Base-by-base conservation (phyloP, 1,140 invertebrate species). In the Caenorhabditis brenneri region DNA sequence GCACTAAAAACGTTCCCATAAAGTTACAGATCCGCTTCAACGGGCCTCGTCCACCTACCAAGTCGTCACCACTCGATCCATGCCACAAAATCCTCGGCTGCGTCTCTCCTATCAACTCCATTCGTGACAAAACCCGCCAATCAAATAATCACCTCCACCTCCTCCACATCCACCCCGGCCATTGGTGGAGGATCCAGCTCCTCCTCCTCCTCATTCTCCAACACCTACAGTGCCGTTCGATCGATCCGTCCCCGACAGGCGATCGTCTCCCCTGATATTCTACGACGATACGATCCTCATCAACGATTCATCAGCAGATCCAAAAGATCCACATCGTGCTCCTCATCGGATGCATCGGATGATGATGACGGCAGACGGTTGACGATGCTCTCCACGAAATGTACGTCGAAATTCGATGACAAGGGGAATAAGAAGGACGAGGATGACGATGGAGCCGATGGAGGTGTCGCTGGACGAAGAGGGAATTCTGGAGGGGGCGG, bases 221-320 rank as follows among this genome's bases (percentile, higher is more conserved):
- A 80, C 53, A 49, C 79, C 36, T 88, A 80, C 58, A 87, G 86
- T 65, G 46, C 86, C 15, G 84, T 87, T 2, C 55, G 87, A 22
- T 81, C 86, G n/a, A 87, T 88, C 36, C 82, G 88, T 22, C 79
- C 85, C 10, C 78, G 84, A 12, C 87, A 88, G 27, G 87, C 87
- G 5, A 78, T 89, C 24, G 85, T 88, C 10, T 89, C 87, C 5
- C 88, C 88, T 0, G 88, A 88, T 79, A 69, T 88, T 39, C 33
- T 49, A 7, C 42, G 88, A 27, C 82, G 81, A 19, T 87, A 89
- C 49, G 78, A 84, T 36, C 88, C 88, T 12, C 82, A 86, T 31
- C 85, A 83, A 22, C n/a, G 86, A 27, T 58, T 88, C 16, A 53
- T 87, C 19, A 31, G 48, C 5, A 79, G 83, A 58, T 60, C 86